A percentile compares a stretch with the other conserved stretches of the same genome.
These are phyloP conservation scores for Hyalella azteca DNA, from an alignment of 2,888 invertebrate genomes.

Conservation along the genomic window DNA sequence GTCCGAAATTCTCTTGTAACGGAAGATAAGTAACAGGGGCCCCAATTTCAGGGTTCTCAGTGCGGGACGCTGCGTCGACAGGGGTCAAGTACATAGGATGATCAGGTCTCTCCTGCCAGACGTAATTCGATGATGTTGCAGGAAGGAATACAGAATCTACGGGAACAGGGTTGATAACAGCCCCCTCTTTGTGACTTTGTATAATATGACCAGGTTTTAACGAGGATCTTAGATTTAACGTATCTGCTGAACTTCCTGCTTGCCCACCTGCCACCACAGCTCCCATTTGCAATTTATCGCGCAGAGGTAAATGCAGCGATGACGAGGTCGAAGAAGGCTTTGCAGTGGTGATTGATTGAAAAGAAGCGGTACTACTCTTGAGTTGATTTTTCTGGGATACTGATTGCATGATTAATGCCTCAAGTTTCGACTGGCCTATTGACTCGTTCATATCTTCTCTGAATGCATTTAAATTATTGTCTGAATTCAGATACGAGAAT, in stretches of 20 bases:
- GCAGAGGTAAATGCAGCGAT: neutral
- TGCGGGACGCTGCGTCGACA: neutral
- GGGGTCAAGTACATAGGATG: neutral
- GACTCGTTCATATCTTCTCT: neutral
- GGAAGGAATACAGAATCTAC: neutral
- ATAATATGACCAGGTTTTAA: neutral
- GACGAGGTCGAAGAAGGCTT: neutral
- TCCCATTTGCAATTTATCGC: neutral
- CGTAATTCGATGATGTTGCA: neutral
- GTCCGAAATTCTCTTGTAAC: slow-evolving; percentile 1
- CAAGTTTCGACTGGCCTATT: neutral
- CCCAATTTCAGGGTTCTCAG: neutral
- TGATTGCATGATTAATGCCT: neutral
- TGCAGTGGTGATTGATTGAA: neutral
- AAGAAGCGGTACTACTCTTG: neutral
- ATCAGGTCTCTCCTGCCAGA: neutral
- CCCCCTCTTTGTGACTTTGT: neutral
- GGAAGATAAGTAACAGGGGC: slow-evolving; percentile 24
- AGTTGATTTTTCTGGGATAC: neutral
- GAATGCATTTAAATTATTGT: neutral
- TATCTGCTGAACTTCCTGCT: neutral
- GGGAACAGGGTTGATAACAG: neutral
- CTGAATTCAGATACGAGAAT: neutral
- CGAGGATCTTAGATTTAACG: neutral
- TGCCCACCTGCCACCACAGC: neutral